These are phyloP conservation scores for Leptocoma aspasia DNA, from an alignment of 2,113 vertebrate genomes.

Conservation along the genomic window DNA sequence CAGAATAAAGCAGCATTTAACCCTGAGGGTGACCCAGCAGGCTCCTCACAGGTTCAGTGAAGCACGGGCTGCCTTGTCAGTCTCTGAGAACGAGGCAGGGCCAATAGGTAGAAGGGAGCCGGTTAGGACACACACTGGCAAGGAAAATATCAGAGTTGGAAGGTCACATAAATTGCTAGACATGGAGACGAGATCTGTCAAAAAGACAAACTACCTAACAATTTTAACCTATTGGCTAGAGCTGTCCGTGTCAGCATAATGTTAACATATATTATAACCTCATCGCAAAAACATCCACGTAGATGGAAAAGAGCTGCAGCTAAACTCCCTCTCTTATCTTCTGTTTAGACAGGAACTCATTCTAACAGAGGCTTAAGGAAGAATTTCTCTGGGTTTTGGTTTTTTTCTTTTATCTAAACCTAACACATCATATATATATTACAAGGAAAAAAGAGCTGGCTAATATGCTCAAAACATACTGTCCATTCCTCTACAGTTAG, in stretches of 20 bases:
- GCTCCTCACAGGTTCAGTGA: not conserved
- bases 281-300: not conserved
- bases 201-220: constrained; percentile 59
- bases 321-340: not conserved
- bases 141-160: constrained; percentile 58
- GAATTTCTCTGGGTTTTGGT: not conserved
- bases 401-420: not conserved
- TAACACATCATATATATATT: not conserved
- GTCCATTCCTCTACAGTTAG: not conserved
- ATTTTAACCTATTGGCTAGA: constrained; percentile 39
- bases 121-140: not conserved
- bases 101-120: rapidly evolving
- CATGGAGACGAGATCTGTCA: constrained; percentile 48
- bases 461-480: not conserved
- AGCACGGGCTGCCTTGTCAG: not conserved
- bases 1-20: not conserved
- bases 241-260: not conserved
- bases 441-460: not conserved
- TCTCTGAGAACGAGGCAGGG: not conserved
- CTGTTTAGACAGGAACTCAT: not conserved
- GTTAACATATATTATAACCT: constrained; percentile 43
- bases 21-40: not conserved
- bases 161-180: constrained; percentile 46
- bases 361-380: not conserved
- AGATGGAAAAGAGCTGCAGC: not conserved